Evolutionary conservation across 2,888 invertebrate species (phyloP), one percentile per base, ranked within the genome.

Genomic region (Amitus sp.): DNA sequence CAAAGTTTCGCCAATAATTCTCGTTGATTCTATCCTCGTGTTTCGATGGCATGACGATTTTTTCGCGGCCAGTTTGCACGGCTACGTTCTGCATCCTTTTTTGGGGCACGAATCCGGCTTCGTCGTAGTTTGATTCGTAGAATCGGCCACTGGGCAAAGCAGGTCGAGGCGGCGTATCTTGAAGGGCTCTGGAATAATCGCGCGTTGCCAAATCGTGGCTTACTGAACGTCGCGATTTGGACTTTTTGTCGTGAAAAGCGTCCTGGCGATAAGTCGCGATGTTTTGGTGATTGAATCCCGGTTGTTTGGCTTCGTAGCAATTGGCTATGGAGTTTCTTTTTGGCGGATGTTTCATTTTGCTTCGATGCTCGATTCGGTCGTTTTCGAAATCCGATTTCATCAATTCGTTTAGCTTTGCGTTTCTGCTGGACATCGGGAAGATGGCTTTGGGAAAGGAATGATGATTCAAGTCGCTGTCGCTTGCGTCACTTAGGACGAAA

Each of bases 381-480:
- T 52, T 42, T 5, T 27, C 52, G 2, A 62, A 42, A 42, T 54
- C 56, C 13, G 51, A 51, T 45, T 52, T 64, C 6, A 59, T 12
- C 18, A 59, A 18, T 9, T 64, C 62, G 15, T 50, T 55, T 2
- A 56, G 49, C 42, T 60, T 62, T 39, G 59, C 55, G 46, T 55
- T 65, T 47, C 55, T 65, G 7, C 59, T 63, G 1, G 62, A 51
- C 40, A 62, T 64, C 1, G 64, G 56, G 5, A 56, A 71, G 17
- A 76, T 74, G 20, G 75, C 74, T 10, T 77, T 77, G 53, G 76
- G 74, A 30, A 75, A 76, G 0, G 73, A 71, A 23, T 76, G 72
- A 50, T 76, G 74, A 59, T 76, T 75, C 0, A 70, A 7, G 47
- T 27, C 2, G 7, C 12, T 18, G 50, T 56, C 5, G 15, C 7